Conservation (phyloP, 1,140 invertebrate genomes). For the Halictus rubicundus region DNA sequence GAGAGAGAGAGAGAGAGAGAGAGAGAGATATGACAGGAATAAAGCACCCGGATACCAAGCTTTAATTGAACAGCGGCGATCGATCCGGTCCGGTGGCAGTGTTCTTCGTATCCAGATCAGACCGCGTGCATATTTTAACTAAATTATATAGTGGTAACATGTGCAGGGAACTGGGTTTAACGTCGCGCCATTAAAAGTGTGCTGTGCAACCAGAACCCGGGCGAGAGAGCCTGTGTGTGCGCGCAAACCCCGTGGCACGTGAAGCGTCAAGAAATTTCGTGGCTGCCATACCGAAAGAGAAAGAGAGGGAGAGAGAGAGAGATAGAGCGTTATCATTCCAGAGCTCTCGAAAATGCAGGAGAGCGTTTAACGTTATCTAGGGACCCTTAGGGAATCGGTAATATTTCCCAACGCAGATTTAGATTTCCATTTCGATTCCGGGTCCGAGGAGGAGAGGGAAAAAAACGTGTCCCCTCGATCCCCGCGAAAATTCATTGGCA, state of each 20-base stretch:
- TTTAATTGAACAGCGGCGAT: conserved; percentile 8
- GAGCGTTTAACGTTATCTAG: neutral
- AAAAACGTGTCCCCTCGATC: neutral
- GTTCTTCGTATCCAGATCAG: conserved; percentile 21
- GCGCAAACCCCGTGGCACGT: too few relatives aligned
- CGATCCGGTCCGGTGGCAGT: neutral
- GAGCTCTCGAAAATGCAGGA: neutral
- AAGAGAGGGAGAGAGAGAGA: too few relatives aligned
- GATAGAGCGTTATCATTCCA: neutral
- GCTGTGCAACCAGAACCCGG: neutral
- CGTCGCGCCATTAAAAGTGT: conserved; percentile 8
- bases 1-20: too few relatives aligned
- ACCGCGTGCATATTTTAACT: conserved; percentile 31
- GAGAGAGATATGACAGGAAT: too few relatives aligned
- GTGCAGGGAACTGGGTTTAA: conserved; percentile 23
- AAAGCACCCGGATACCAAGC: neutral
- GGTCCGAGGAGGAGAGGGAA: too few relatives aligned
- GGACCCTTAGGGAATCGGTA: neutral
- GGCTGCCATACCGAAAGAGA: neutral
- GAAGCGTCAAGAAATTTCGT: conserved; percentile 14
- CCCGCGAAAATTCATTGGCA: conserved; percentile 40
- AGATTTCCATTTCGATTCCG: conserved; percentile 23
- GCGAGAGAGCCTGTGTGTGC: neutral
- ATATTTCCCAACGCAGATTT: neutral
- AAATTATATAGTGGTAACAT: conserved; percentile 28